Evolutionary conservation across 2,888 invertebrate genomes (phyloP), one percentile per base, ranked within the genome.

Genomic region (Hemicrepidius hirtus): DNA sequence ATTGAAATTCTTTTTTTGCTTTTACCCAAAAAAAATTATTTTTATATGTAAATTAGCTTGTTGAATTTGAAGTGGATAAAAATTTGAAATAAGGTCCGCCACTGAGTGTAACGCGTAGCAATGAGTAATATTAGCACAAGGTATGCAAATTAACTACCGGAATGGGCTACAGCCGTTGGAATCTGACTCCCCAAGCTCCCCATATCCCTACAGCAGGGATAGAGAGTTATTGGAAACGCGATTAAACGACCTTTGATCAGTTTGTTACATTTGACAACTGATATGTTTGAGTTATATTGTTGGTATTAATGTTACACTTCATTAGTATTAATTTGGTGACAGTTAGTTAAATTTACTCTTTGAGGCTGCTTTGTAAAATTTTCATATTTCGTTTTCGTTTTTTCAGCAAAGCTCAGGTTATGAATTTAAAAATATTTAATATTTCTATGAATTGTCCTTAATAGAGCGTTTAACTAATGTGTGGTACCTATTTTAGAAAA

Each of bases 131-230:
- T 80, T 79, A 80, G 78, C 77, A 78, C 78, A 75, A 79, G 80
- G 79, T 80, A 81, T 81, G 81, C 80, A 81, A 81, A 81, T 81
- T 81, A 81, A 80, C 81, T 78, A 75, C 72, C 74, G 77, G 78
- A 77, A 79, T 79, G 78, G 76, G 77, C 76, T 65, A 67, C 77
- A 72, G 74, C 76, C 77, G 76, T 73, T 75, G 79, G 80, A 79
- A 80, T 80, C 75, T 76, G 77, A 78, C 75, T 78, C 77, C 76
- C 78, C 70, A 73, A 72, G 75, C 75, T 73, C 75, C 76, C 76
- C 75, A 55, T 60, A 65, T 68, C 55, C 72, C 65, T 63, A 63
- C 67, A 24, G 44, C 37, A 68, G 71, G 73, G 69, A 28, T 62
- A 40, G 70, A 77, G 75, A 78, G 77, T 76, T 79, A 79, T 77